Base-by-base conservation (phyloP, 1,140 invertebrate species). In the Psix sp. region DNA sequence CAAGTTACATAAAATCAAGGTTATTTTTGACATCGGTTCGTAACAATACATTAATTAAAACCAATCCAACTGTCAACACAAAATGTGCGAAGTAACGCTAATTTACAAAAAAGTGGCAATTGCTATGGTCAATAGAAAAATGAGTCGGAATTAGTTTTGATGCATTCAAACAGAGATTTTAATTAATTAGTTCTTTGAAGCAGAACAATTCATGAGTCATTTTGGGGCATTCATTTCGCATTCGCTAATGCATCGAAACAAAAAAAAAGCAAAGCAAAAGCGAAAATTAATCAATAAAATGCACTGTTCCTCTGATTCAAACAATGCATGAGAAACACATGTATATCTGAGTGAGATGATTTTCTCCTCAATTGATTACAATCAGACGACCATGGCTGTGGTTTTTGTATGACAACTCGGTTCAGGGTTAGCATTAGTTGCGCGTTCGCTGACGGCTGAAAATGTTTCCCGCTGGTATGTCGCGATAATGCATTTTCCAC, bases 401-500 rank as follows among this genome's bases (percentile, higher is more conserved):
- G 33, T 45, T 49, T 18, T 29, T 6, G 21, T 40, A 57, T 62
- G 49, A 51, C 45, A 54, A 20, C n/a, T 21, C 14, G 57, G 54
- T 70, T 54, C 43, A 48, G 42, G 48, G 57, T 56, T 57, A 63
- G 17, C 59, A 56, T 57, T 45, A 45, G 39, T 51, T 52, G 57
- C 17, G 29, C 20, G 13, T 15, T 56, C 33, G 42, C 51, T 43
- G 59, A 65, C 59, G 51, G 36, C 18, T 24, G 51, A 52, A 65
- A 65, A 59, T 57, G 51, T 52, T 65, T 59, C 13, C 18, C 36
- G 26, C 13, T 36, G 52, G 45, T 29, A 63, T 52, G 59, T 59
- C 68, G 45, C 59, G 68, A 63, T 63, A 72, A 72, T 72, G 68
- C 68, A 57, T 72, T 72, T 63, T 63, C 52, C 59, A 46, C 49